Evolutionary conservation across 2,113 vertebrate species (phyloP).

Genomic region (Azemiops feae): DNA sequence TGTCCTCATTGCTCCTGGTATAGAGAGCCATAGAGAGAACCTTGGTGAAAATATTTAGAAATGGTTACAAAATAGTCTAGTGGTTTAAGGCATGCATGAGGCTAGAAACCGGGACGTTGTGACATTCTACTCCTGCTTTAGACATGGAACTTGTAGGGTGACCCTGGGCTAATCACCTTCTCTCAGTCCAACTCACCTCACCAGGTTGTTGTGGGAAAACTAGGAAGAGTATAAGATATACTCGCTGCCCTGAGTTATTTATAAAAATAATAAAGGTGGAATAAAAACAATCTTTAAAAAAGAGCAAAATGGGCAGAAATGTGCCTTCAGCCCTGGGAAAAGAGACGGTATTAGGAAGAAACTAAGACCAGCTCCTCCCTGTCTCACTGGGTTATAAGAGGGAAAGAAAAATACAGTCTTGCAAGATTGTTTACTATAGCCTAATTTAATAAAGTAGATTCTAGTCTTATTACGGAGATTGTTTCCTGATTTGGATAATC

Average conservation of each 20-base stretch:
- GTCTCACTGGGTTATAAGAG: background rate
- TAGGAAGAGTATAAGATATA: background rate
- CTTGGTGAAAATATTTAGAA: background rate
- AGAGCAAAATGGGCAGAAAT: background rate
- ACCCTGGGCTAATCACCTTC: background rate
- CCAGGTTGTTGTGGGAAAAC: background rate
- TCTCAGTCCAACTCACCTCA: background rate
- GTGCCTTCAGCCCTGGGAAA: background rate
- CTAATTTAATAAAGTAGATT: background rate
- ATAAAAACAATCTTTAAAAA: background rate
- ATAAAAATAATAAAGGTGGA: background rate
- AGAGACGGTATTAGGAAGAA: background rate
- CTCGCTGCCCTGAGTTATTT: background rate
- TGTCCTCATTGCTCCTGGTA: background rate
- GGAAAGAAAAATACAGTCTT: background rate
- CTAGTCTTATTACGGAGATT: background rate
- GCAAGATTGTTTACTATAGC: background rate
- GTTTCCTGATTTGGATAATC: background rate
- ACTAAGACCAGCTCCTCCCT: background rate
- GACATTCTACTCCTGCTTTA: background rate
- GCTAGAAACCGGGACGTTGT: background rate
- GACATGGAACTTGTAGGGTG: background rate
- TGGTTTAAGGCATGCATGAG: background rate
- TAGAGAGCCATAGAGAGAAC: background rate
- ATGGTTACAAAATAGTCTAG: background rate